phyloP scores from a whole-genome alignment of 2,113 vertebrate genomes.

The Lichenostomus cassidix region DNA sequence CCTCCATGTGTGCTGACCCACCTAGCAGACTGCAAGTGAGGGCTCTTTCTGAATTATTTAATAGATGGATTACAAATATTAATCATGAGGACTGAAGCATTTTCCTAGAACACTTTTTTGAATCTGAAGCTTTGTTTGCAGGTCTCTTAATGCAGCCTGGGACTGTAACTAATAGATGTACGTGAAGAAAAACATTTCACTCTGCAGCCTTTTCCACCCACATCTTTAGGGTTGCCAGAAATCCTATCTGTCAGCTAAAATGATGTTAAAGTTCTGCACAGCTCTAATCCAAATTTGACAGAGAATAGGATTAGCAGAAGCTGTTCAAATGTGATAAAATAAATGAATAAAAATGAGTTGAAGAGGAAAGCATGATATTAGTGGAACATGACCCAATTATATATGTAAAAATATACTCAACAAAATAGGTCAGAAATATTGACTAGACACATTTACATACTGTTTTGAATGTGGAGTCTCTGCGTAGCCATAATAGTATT shows the following conservation, averaged over 20 bases:
- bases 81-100: not conserved
- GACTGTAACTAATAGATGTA: conserved; percentile 48
- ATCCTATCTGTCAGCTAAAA: conserved; percentile 59
- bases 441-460: conserved; percentile 38
- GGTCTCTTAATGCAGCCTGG: not conserved
- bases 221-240: conserved; percentile 43
- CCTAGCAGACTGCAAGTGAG: conserved; percentile 25
- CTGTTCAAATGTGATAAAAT: conserved; percentile 67
- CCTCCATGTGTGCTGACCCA: conserved; percentile 51
- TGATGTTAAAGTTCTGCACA: conserved; percentile 43
- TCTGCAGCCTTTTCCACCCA: conserved; percentile 32
- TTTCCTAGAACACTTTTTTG: conserved; percentile 2
- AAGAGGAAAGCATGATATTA: conserved; percentile 38
- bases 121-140: conserved; percentile 37
- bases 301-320: conserved; percentile 56
- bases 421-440: conserved; percentile 55
- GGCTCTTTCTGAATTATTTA: conserved; percentile 43
- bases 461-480: conserved; percentile 15
- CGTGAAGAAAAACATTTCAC: conserved; percentile 2
- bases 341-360: conserved; percentile 63
- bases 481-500: not conserved
- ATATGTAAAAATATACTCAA: conserved; percentile 47
- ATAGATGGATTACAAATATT: conserved; percentile 51
- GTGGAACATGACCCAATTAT: conserved; percentile 57
- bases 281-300: conserved; percentile 57